phyloP scores from a whole-genome alignment of 2,113 vertebrate genomes.

The Gulo gulo region DNA sequence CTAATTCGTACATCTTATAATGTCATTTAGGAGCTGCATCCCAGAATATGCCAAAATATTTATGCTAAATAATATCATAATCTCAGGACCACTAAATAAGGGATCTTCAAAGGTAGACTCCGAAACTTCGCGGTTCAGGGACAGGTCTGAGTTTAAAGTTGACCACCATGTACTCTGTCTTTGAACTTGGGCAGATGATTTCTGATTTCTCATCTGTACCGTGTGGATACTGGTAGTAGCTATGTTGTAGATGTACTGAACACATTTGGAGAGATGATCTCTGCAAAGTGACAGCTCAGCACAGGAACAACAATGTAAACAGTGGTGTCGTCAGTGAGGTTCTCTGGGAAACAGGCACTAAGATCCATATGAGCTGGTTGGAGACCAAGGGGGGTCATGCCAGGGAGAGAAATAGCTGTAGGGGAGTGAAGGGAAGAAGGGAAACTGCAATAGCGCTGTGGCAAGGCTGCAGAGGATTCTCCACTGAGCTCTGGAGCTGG shows the following conservation, averaged over 20 bases:
- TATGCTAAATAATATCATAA: not conserved
- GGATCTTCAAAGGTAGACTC: not conserved
- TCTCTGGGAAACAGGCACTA: not conserved
- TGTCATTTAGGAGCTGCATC: not conserved
- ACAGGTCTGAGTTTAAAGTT: not conserved
- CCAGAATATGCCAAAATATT: not conserved
- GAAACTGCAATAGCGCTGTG: not conserved
- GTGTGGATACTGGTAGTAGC: not conserved
- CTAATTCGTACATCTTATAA: not conserved
- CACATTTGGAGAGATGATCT: not conserved
- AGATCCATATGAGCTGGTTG: not conserved
- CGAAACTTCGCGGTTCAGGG: not conserved
- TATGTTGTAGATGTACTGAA: not conserved
- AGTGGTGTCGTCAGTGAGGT: not conserved
- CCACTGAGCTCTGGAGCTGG: not conserved
- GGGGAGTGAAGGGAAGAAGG: not conserved
- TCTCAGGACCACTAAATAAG: not conserved
- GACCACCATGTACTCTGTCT: not conserved
- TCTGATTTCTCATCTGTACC: not conserved
- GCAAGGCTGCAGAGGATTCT: not conserved
- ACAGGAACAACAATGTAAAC: not conserved
- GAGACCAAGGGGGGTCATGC: not conserved
- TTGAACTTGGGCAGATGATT: not conserved
- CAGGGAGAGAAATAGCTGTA: not conserved
- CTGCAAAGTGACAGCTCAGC: not conserved